These are phyloP conservation scores for Drosophila tanythrix DNA, from an alignment of 2,888 invertebrate species.

Conservation along the genomic window DNA sequence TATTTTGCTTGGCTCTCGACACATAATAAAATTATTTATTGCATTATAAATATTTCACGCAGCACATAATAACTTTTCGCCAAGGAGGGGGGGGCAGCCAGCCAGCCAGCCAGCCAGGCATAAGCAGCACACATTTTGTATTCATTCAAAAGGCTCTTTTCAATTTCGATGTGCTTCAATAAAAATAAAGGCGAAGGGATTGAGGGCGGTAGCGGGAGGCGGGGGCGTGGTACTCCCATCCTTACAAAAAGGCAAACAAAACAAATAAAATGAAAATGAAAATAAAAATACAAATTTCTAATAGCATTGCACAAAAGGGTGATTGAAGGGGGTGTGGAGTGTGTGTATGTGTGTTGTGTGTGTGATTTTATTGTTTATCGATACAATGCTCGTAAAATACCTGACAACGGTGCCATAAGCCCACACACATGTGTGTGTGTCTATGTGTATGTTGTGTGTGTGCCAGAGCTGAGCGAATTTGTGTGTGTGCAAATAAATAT, in stretches of 20 bases:
- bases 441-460: background rate
- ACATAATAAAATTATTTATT: constrained; percentile 80
- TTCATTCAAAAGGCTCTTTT: constrained; percentile 47
- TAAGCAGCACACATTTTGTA: constrained; percentile 16
- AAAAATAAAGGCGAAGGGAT: constrained; percentile 35
- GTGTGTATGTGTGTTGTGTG: constrained; percentile 3
- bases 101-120: background rate
- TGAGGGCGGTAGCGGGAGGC: accelerated
- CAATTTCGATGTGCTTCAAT: constrained; percentile 75
- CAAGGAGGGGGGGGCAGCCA: background rate
- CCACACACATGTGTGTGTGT: constrained; percentile 27
- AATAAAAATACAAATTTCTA: constrained; percentile 57
- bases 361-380: constrained; percentile 75
- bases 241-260: constrained; percentile 45
- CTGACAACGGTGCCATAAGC: constrained; percentile 52
- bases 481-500: background rate
- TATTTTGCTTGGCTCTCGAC: constrained; percentile 65
- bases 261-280: constrained; percentile 68
- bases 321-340: constrained; percentile 2
- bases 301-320: constrained; percentile 39
- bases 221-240: background rate
- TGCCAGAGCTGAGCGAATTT: constrained; percentile 26
- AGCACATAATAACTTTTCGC: constrained; percentile 61
- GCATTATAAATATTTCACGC: constrained; percentile 73
- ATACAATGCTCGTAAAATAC: constrained; percentile 74